These are phyloP conservation scores for Drosophila suboccidentalis DNA, from an alignment of 2,888 invertebrate species.

Conservation along the genomic window DNA sequence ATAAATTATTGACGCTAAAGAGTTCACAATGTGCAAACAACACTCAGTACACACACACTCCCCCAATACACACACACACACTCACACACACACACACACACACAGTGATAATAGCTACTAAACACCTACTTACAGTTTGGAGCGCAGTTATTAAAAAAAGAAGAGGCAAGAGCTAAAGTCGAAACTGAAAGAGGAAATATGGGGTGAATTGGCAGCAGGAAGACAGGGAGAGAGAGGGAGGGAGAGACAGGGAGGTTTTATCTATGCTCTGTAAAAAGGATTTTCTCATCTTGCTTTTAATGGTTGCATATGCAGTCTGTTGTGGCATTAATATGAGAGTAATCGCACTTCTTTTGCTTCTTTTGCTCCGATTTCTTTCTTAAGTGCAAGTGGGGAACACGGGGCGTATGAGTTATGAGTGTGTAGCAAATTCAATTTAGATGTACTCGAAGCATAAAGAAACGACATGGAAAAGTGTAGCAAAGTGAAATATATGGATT, in stretches of 20 bases:
- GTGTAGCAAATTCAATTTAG: constrained; percentile 30
- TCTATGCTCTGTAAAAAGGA: constrained; percentile 27
- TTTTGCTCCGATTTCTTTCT: not conserved
- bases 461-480: not conserved
- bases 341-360: constrained; percentile 11
- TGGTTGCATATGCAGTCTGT: constrained; percentile 51
- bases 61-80: constrained; percentile 26
- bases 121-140: constrained; percentile 72
- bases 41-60: constrained; percentile 27
- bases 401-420: constrained; percentile 48
- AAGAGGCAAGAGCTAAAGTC: constrained; percentile 27
- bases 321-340: constrained; percentile 25
- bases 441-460: not conserved
- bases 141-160: constrained; percentile 66
- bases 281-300: constrained; percentile 33
- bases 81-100: constrained; percentile 27
- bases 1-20: constrained; percentile 81
- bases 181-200: constrained; percentile 3
- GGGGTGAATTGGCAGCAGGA: not conserved
- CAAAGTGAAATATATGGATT: constrained; percentile 19
- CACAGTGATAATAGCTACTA: constrained; percentile 71
- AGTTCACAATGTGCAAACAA: constrained; percentile 70
- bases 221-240: not conserved
- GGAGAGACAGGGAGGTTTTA: constrained; percentile 16
- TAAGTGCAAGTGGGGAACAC: not conserved